Conservation (phyloP, 2,888 invertebrate genomes). For the Phlogophora meticulosa region DNA sequence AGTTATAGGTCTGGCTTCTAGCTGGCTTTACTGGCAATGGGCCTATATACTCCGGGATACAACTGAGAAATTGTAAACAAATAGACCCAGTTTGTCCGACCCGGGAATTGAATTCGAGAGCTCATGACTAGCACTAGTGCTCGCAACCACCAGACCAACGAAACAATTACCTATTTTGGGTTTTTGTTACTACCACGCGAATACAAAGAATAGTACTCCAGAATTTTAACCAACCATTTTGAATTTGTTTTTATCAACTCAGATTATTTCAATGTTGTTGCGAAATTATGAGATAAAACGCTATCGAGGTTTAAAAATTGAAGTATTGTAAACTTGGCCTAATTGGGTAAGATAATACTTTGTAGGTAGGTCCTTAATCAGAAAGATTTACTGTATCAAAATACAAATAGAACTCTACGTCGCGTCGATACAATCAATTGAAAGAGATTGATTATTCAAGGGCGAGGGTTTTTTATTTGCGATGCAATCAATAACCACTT, state of each 20-base stretch:
- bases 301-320: slow-evolving; percentile 10
- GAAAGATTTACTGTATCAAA: background rate
- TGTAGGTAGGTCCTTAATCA: background rate
- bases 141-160: too few relatives aligned
- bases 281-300: slow-evolving; percentile 25
- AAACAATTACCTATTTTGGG: too few relatives aligned
- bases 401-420: background rate
- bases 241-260: background rate
- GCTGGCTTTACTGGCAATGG: too few relatives aligned
- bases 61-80: too few relatives aligned
- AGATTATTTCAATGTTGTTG: slow-evolving; percentile 14
- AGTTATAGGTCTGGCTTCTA: too few relatives aligned
- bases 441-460: background rate
- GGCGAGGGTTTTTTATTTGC: background rate
- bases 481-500: background rate
- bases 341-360: slow-evolving; percentile 13
- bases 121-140: too few relatives aligned
- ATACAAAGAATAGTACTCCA: too few relatives aligned
- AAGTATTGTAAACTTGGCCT: slow-evolving; percentile 16
- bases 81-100: too few relatives aligned
- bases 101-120: too few relatives aligned
- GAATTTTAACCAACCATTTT: background rate
- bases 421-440: background rate
- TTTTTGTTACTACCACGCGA: too few relatives aligned
- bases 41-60: too few relatives aligned